Base-by-base conservation (phyloP, 2,797 vertebrate species). In the Aselliscus stoliczkanus region DNA sequence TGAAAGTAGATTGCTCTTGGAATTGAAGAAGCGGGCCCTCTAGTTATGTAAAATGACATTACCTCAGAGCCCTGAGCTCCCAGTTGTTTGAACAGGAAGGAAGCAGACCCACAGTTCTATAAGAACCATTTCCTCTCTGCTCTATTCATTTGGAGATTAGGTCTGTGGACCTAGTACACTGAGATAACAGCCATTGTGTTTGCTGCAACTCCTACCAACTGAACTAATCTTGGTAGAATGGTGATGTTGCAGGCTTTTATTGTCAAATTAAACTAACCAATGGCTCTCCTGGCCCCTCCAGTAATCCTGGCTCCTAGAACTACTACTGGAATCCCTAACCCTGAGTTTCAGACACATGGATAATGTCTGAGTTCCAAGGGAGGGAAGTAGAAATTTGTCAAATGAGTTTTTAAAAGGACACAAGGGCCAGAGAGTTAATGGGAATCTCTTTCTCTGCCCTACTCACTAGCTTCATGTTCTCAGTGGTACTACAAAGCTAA, bases 91-190 rank as follows among this genome's bases (percentile, higher is more conserved):
- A 98, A 97, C 98, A 98, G 98, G 98, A 99, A 99, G 98, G 98
- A 98, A 98, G 96, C 96, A 97, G 97, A 97, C 96, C 97, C 98
- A 97, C 54, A 86, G 98, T 97, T 98, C 98, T 98, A 96, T 97
- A 97, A 98, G 98, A 98, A 97, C 97, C 34, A 52, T 97, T 98
- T 98, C 98, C 98, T 98, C 97, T 98, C 98, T 98, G 97, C 97
- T 98, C 96, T 98, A 98, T 98, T 98, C 98, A 98, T 98, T 98
- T 98, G 27, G 96, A 98, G 98, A 98, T 98, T 98, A 98, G 97
- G 97, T 98, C 91, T 96, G 97, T 95, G 96, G 89, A 96, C 96
- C 97, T 89, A 98, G 97, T 82, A 97, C 96, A 97, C 97, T 54
- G 52, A 98, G 97, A 98, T 97, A 98, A 96, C 92, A 97, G 97